Percentiles rank a stretch among this genome's conserved stretches.
These are phyloP conservation scores for Sceloporus undulatus DNA, from an alignment of 2,113 vertebrate genomes.

Conservation along the genomic window DNA sequence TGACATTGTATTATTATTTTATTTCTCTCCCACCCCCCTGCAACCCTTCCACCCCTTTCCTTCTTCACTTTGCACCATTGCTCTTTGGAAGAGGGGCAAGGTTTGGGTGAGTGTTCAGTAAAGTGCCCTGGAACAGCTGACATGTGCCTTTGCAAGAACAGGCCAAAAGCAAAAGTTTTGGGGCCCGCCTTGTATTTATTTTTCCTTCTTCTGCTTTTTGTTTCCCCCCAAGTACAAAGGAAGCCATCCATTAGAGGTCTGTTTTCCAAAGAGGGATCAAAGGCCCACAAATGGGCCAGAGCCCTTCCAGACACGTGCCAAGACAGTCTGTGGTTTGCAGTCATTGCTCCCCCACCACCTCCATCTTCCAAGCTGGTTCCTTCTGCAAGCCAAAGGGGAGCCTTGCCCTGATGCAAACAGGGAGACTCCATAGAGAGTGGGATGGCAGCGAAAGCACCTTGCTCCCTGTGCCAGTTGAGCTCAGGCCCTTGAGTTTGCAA, in stretches of 20 bases:
- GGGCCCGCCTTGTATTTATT: constrained; percentile 63
- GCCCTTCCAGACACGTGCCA: constrained; percentile 10
- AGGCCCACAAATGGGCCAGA: not conserved
- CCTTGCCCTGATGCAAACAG: too few species aligned
- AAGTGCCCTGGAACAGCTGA: constrained; percentile 59
- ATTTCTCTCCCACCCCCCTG: not conserved
- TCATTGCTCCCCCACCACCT: not conserved
- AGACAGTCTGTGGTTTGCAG: not conserved
- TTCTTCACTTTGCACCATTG: too few species aligned
- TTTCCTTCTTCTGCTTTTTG: not conserved
- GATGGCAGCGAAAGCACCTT: too few species aligned
- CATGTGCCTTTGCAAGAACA: constrained; percentile 61
- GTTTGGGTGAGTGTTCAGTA: too few species aligned
- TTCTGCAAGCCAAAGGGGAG: too few species aligned
- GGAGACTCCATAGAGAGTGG: too few species aligned
- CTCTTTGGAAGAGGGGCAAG: too few species aligned
- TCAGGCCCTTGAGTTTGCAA: too few species aligned
- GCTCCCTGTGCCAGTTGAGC: too few species aligned
- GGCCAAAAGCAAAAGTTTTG: constrained; percentile 37
- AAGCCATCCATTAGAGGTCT: not conserved
- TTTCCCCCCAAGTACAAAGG: constrained; percentile 17
- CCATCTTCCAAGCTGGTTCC: too few species aligned
- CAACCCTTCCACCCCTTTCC: not conserved
- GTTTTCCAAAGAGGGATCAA: constrained; percentile 20
- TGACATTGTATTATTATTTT: constrained; percentile 57